phyloP scores from a whole-genome alignment of 2,888 invertebrate genomes.

The Fabriciana adippe region DNA sequence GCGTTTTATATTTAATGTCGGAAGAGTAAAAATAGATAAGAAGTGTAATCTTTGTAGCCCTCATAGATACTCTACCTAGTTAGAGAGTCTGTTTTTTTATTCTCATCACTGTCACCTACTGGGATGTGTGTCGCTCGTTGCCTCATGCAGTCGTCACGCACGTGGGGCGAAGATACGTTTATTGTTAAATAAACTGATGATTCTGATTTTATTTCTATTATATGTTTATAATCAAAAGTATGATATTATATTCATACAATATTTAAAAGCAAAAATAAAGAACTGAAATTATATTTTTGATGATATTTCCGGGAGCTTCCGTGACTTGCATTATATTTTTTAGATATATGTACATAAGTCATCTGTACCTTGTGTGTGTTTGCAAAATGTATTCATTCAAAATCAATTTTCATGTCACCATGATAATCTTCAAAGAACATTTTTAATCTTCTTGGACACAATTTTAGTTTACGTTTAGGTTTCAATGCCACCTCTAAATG shows the following conservation, averaged over 20 bases:
- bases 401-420: slow-evolving; percentile 5
- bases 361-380: slow-evolving; percentile 11
- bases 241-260: too few relatives aligned
- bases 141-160: background rate
- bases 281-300: too few relatives aligned
- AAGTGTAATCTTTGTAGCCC: too few relatives aligned
- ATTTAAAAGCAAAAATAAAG: too few relatives aligned
- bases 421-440: slow-evolving; percentile 19
- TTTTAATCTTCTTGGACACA: slow-evolving; percentile 20
- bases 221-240: too few relatives aligned
- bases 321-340: too few relatives aligned
- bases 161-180: background rate
- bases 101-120: background rate
- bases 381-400: slow-evolving; percentile 12
- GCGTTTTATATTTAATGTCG: too few relatives aligned
- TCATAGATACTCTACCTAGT: too few relatives aligned
- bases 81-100: background rate
- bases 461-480: slow-evolving; percentile 22
- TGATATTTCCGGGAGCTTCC: too few relatives aligned
- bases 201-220: too few relatives aligned
- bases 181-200: background rate
- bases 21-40: too few relatives aligned
- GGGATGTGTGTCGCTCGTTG: background rate
- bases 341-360: background rate
- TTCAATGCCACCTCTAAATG: slow-evolving; percentile 29